A percentile compares a stretch with the other conserved stretches of the same genome.
Conservation (phyloP, 2,888 invertebrate species). For the Apotomis turbidana region DNA sequence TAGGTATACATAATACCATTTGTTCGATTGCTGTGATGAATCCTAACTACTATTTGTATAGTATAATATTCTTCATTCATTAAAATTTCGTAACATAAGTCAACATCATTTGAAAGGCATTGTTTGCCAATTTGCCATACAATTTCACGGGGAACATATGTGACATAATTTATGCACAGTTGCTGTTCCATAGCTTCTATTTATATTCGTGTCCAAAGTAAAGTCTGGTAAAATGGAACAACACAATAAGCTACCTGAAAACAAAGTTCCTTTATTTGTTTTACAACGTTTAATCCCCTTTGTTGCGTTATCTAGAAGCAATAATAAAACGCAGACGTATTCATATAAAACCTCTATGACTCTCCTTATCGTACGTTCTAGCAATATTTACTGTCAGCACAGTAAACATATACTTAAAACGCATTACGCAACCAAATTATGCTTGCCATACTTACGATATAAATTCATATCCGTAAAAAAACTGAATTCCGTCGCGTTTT, state of each 20-base stretch:
- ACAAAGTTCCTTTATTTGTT: background rate
- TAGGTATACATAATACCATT: too few relatives aligned
- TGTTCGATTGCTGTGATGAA: too few relatives aligned
- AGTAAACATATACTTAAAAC: constrained; percentile 1
- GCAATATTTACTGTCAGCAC: background rate
- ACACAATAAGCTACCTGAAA: background rate
- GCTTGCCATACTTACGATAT: constrained; percentile 22
- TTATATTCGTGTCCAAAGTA: too few relatives aligned
- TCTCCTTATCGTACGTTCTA: constrained; percentile 13
- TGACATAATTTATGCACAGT: too few relatives aligned
- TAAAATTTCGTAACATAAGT: too few relatives aligned
- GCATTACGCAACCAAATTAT: constrained; percentile 5
- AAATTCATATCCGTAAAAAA: constrained; percentile 22
- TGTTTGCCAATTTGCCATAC: too few relatives aligned
- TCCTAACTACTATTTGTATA: too few relatives aligned
- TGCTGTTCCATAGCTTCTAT: too few relatives aligned
- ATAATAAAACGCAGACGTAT: background rate
- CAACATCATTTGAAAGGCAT: too few relatives aligned
- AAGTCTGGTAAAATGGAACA: too few relatives aligned
- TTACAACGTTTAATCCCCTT: background rate
- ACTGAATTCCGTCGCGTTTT: background rate
- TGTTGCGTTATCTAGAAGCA: background rate
- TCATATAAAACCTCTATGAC: background rate
- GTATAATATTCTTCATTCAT: too few relatives aligned
- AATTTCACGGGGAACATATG: too few relatives aligned